Evolutionary conservation across 1,140 invertebrate species (phyloP), one percentile per base, ranked within the genome.

Genomic region (Bombus ignitus): DNA sequence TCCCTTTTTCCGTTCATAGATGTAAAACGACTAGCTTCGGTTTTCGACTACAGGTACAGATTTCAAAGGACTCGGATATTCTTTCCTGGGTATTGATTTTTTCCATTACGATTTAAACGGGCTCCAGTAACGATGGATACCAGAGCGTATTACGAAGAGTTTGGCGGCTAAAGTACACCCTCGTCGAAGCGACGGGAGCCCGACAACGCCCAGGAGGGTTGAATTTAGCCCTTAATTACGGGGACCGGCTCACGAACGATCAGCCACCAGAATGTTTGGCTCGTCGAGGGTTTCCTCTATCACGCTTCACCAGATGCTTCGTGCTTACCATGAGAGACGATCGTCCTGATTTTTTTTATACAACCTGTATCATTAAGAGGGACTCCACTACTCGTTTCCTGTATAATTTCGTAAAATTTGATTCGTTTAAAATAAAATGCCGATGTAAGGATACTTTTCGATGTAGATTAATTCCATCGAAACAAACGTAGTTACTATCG

Each of bases 171-270:
- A 89, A 90, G 83, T 81, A 79, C 88, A 86, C 91, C 91, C 91
- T 89, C 83, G 74, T 81, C 35, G 53, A 13, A 81, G 37, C 44
- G 75, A 13, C 42, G 70, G 82, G 88, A 75, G 78, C 74, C 37
- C 68, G 83, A 84, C 90, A 85, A 87, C 85, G 70, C 79, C 87
- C 70, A 74, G 6, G 87, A 87, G 85, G 88, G 90, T 84, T 74
- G 72, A 83, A 90, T 92, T 90, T 89, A 83, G 87, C 74, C 75
- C 71, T 72, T 92, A 92, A 90, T 92, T 92, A 92, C 83, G 81
- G 75, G 71, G 73, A 85, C 82, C 73, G 35, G 53, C 76, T 85
- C 44, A 57, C 87, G 85, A 78, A 66, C 82, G 87, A 86, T 81
- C 82, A 79, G 32, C 77, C 78, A 76, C 32, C 79, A 84, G 75